Evolutionary conservation across 2,113 vertebrate species (phyloP).

Genomic region (Mobula hypostoma): DNA sequence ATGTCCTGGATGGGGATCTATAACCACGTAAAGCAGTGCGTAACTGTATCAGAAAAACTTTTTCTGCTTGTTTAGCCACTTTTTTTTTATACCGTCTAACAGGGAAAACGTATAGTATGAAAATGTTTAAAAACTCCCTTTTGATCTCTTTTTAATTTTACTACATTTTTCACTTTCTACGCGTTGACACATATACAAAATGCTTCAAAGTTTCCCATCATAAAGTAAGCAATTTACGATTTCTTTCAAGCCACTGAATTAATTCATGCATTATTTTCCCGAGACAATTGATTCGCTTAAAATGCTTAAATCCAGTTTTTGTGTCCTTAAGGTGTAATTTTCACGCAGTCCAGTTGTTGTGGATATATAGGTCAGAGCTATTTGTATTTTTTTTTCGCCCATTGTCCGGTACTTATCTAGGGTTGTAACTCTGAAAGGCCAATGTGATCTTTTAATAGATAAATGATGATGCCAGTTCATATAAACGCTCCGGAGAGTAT

Average conservation of each 20-base stretch:
- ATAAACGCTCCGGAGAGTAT: no score
- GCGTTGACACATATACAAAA: background rate
- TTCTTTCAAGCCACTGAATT: background rate
- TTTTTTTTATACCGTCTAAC: slow-evolving; percentile 24
- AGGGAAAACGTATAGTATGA: background rate
- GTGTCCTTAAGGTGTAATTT: background rate
- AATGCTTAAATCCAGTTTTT: background rate
- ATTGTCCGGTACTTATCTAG: background rate
- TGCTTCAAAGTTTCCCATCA: no score
- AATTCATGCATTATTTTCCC: background rate
- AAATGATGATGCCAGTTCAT: background rate
- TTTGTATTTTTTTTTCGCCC: background rate
- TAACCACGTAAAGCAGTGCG: slow-evolving; percentile 46
- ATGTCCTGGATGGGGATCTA: slow-evolving; percentile 70
- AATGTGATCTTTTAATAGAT: background rate
- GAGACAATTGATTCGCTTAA: background rate
- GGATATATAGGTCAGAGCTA: background rate
- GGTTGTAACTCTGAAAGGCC: background rate
- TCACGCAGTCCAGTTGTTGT: background rate
- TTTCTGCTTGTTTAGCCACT: slow-evolving; percentile 17
- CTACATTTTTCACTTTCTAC: background rate
- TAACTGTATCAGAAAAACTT: slow-evolving; percentile 6
- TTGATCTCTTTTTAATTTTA: background rate
- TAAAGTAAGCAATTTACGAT: background rate
- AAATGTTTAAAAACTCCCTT: background rate